Conservation (phyloP, 2,888 invertebrate species). For the Anticlea derivata region DNA sequence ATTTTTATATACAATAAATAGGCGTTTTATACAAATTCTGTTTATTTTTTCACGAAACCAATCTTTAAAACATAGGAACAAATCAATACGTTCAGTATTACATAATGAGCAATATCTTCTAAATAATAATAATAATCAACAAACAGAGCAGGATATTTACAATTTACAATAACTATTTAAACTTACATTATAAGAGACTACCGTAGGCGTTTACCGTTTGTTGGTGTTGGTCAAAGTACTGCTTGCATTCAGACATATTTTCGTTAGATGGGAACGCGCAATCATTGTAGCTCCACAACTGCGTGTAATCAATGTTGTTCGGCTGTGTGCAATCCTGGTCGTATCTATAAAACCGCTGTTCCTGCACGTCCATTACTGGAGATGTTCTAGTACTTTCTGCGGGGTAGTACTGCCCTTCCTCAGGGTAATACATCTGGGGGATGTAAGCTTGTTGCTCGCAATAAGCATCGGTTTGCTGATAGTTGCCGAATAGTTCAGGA, state of each 20-base stretch:
- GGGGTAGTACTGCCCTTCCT: conserved; percentile 72
- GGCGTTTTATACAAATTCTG: conserved; percentile 79
- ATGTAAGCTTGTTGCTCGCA: conserved; percentile 69
- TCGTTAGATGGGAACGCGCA: conserved; percentile 65
- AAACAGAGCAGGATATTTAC: conserved; percentile 48
- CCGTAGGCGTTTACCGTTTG: conserved; percentile 65
- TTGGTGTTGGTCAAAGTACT: conserved; percentile 68
- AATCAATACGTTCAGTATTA: conserved; percentile 37
- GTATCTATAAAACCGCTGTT: conserved; percentile 70
- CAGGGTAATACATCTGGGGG: conserved; percentile 69
- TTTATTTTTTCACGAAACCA: conserved; percentile 58
- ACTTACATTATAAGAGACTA: conserved; percentile 63
- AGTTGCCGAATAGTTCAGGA: conserved; percentile 78
- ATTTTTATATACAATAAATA: conserved; percentile 84
- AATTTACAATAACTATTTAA: conserved; percentile 46
- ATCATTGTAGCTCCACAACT: conserved; percentile 68
- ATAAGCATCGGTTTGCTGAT: conserved; percentile 69
- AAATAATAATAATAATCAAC: conserved; percentile 43
- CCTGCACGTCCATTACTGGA: conserved; percentile 62
- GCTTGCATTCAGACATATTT: conserved; percentile 60
- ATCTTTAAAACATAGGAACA: conserved; percentile 57
- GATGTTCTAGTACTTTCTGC: conserved; percentile 65
- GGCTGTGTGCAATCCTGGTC: conserved; percentile 65
- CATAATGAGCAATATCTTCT: conserved; percentile 39
- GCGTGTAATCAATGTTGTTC: conserved; percentile 57